phyloP scores from a whole-genome alignment of 2,797 vertebrate species.

The Lophura swinhoii region DNA sequence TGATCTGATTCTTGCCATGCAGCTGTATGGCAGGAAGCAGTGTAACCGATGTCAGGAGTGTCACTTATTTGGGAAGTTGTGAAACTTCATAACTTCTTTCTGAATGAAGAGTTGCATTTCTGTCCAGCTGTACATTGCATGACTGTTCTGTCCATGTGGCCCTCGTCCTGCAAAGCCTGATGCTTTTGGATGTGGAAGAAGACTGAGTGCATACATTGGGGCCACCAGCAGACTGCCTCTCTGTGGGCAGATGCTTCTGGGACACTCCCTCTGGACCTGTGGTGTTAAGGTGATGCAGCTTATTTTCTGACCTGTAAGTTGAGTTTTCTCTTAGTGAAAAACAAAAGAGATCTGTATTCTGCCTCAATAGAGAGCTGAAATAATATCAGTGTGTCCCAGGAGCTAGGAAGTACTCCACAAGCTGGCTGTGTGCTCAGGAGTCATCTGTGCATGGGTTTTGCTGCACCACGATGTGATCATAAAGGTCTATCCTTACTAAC shows the following conservation, averaged over 20 bases:
- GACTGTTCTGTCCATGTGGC: accelerated
- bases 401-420: neutral
- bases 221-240: neutral
- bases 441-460: neutral
- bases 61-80: accelerated
- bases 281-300: accelerated
- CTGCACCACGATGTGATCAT: neutral
- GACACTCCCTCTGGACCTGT: neutral
- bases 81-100: neutral
- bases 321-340: neutral
- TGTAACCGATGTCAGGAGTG: neutral
- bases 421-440: neutral
- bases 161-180: accelerated
- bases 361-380: neutral
- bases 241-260: neutral
- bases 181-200: neutral
- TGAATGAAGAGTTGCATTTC: neutral
- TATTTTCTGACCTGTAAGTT: neutral
- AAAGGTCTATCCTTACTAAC: neutral
- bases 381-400: neutral
- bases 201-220: accelerated
- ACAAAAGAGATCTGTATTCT: neutral
- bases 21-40: accelerated
- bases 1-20: neutral
- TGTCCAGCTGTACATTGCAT: neutral